These are phyloP conservation scores for Salticus scenicus DNA, from an alignment of 2,888 invertebrate genomes.

Conservation along the genomic window DNA sequence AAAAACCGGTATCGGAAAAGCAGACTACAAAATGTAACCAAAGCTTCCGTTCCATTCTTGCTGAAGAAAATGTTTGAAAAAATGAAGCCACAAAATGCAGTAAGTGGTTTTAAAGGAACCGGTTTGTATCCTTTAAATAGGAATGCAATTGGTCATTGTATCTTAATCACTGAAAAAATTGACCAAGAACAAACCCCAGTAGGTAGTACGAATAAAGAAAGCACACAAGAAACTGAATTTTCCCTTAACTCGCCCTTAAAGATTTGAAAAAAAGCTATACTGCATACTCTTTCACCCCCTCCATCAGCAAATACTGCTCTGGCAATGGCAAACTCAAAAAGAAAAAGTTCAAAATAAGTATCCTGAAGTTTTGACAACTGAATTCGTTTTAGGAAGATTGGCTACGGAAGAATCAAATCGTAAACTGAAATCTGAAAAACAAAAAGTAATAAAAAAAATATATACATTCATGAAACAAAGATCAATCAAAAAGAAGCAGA, in stretches of 20 bases:
- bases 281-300: neutral
- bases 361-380: neutral
- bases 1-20: neutral
- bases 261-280: neutral
- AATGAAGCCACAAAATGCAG: neutral
- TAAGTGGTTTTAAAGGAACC: constrained; percentile 1
- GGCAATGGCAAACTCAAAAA: neutral
- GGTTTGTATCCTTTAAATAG: neutral
- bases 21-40: neutral
- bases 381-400: neutral
- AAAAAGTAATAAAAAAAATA: neutral
- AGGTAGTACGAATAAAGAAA: no score
- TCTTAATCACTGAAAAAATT: neutral
- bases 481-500: neutral
- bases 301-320: neutral
- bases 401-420: neutral
- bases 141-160: constrained; percentile 2
- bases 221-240: no score
- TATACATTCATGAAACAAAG: neutral
- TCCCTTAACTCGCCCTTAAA: neutral
- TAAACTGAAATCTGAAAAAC: neutral
- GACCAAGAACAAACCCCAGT: neutral
- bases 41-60: neutral
- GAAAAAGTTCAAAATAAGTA: neutral
- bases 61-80: neutral